A percentile compares a stretch with the other conserved stretches of the same genome.
These are phyloP conservation scores for Microcebus ravelobensis DNA, from an alignment of 2,113 vertebrate genomes.

Conservation along the genomic window DNA sequence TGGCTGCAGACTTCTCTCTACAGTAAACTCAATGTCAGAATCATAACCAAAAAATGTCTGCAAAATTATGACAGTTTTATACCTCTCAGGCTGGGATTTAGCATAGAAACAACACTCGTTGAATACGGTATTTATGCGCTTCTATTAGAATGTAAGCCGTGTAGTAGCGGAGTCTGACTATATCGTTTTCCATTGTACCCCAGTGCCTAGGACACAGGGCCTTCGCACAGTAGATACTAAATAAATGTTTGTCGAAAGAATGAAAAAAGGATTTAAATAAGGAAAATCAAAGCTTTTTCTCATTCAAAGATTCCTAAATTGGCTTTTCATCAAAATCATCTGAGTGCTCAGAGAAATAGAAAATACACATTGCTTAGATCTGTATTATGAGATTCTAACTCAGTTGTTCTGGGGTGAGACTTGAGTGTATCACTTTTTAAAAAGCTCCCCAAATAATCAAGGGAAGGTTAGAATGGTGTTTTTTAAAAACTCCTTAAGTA, in stretches of 20 bases:
- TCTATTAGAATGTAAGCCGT: background rate
- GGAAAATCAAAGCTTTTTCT: background rate
- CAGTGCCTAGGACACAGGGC: background rate
- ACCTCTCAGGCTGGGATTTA: background rate
- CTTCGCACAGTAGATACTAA: background rate
- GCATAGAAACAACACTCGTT: background rate
- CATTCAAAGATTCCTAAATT: background rate
- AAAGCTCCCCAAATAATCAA: background rate
- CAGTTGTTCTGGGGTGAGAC: background rate
- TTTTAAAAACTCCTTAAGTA: background rate
- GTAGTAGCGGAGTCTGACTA: background rate
- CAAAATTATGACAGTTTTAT: background rate
- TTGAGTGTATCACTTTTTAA: background rate
- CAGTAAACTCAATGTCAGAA: background rate
- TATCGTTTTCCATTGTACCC: background rate
- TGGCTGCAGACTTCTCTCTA: background rate
- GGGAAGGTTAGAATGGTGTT: background rate
- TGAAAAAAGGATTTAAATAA: background rate
- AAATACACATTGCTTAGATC: background rate
- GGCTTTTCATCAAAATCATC: background rate
- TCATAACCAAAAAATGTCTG: background rate
- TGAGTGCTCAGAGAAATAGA: background rate
- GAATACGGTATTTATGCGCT: background rate
- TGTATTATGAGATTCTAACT: background rate
- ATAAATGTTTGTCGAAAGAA: background rate